Percentiles rank a stretch among this genome's conserved stretches.
Conservation (phyloP, 2,888 invertebrate genomes). For the Eupithecia subfuscata region DNA sequence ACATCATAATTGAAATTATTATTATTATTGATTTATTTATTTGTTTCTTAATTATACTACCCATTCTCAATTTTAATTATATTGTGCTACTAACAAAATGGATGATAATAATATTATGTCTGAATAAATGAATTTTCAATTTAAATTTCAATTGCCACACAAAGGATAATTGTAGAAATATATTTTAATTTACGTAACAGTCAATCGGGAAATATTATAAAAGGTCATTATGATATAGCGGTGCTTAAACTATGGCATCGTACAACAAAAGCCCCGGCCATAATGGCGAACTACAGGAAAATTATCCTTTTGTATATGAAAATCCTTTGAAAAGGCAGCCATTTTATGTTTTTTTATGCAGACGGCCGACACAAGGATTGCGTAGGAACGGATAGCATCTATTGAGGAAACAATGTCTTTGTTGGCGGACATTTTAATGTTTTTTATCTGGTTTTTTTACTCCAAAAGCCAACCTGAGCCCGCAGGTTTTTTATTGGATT, state of each 20-base stretch:
- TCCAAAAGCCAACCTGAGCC: neutral
- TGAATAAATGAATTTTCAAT: too few relatives aligned
- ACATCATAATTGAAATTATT: too few relatives aligned
- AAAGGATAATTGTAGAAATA: neutral
- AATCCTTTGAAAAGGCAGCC: slow-evolving; percentile 63
- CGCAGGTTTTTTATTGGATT: neutral
- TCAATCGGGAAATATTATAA: slow-evolving; percentile 52
- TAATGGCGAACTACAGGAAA: slow-evolving; percentile 65
- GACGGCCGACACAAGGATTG: slow-evolving; percentile 51
- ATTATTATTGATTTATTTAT: too few relatives aligned
- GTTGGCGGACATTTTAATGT: slow-evolving; percentile 45
- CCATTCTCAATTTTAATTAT: too few relatives aligned
- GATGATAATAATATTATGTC: too few relatives aligned
- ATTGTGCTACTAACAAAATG: too few relatives aligned
- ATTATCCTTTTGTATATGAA: slow-evolving; percentile 73
- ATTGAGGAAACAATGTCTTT: slow-evolving; percentile 57
- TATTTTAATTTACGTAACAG: slow-evolving; percentile 26
- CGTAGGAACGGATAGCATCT: slow-evolving; percentile 49
- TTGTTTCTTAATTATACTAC: too few relatives aligned
- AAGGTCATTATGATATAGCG: slow-evolving; percentile 58
- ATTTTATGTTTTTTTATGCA: slow-evolving; percentile 57
- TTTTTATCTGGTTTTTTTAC: slow-evolving; percentile 19
- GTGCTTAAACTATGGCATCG: slow-evolving; percentile 54
- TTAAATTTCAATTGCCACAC: too few relatives aligned
- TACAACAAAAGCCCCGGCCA: slow-evolving; percentile 56